A percentile compares a stretch with the other conserved stretches of the same genome.
These are phyloP conservation scores for Panopea generosa DNA, from an alignment of 2,888 invertebrate genomes.

Conservation along the genomic window DNA sequence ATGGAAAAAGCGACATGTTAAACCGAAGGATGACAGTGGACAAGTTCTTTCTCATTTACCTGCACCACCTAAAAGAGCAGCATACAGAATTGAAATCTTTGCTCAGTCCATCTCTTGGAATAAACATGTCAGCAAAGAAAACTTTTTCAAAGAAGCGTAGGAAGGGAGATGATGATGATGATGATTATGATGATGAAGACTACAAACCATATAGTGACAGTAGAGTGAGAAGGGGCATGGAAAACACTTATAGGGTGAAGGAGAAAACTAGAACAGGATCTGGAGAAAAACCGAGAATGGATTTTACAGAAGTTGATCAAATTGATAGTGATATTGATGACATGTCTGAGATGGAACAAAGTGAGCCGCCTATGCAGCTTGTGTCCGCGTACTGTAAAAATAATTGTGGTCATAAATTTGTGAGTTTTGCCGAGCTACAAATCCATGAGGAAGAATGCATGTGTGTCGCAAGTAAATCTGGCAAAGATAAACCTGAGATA, in stretches of 20 bases:
- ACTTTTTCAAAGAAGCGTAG: slow-evolving; percentile 19
- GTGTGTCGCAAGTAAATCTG: slow-evolving; percentile 1
- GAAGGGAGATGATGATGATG: slow-evolving; percentile 27
- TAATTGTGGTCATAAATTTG: slow-evolving; percentile 33
- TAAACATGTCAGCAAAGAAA: slow-evolving; percentile 19
- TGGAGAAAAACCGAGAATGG: slow-evolving; percentile 39
- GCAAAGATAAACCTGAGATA: too few species aligned
- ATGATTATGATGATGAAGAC: slow-evolving; percentile 26
- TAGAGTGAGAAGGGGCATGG: neutral
- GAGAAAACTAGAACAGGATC: slow-evolving; percentile 35
- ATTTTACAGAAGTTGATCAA: slow-evolving; percentile 52
- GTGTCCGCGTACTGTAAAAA: slow-evolving; percentile 35
- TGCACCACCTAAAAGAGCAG: neutral
- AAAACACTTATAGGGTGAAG: neutral
- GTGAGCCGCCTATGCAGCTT: slow-evolving; percentile 9
- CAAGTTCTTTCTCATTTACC: slow-evolving; percentile 18
- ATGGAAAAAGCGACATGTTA: slow-evolving; percentile 56
- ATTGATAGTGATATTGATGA: slow-evolving; percentile 46
- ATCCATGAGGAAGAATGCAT: slow-evolving; percentile 23
- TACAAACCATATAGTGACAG: slow-evolving; percentile 22
- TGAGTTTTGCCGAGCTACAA: slow-evolving; percentile 15
- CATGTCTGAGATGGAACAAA: slow-evolving; percentile 13
- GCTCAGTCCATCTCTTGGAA: neutral
- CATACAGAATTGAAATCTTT: neutral
- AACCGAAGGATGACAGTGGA: slow-evolving; percentile 45